These are phyloP conservation scores for Parnassius orleans DNA, from an alignment of 2,888 invertebrate genomes.

Conservation along the genomic window DNA sequence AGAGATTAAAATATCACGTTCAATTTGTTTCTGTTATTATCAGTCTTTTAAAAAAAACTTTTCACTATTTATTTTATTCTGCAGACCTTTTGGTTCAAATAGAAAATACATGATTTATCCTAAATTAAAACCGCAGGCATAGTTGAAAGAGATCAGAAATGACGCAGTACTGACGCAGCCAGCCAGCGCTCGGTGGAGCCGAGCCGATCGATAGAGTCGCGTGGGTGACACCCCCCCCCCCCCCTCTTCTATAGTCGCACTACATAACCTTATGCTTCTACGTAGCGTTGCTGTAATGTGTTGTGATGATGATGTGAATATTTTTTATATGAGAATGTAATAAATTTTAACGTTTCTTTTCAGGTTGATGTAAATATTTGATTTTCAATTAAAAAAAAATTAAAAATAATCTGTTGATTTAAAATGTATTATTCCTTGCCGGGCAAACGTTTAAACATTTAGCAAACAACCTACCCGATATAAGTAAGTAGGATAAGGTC, in stretches of 20 bases:
- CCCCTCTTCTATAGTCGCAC: conserved; percentile 40
- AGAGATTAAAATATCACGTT: no score
- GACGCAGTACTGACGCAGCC: conserved; percentile 69
- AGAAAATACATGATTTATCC: no score
- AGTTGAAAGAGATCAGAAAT: conserved; percentile 49
- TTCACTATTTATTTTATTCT: neutral
- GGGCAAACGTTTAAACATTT: no score
- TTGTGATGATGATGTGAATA: neutral
- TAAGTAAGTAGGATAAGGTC: no score
- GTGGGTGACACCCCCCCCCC: conserved; percentile 49
- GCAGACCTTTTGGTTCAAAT: no score
- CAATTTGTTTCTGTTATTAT: no score
- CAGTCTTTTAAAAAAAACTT: neutral
- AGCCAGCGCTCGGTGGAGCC: conserved; percentile 57
- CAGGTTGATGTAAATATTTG: no score
- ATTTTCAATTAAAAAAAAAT: no score
- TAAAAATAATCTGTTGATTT: no score
- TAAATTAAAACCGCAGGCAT: conserved; percentile 38
- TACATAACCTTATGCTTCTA: neutral
- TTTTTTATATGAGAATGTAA: neutral
- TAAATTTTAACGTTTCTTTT: no score
- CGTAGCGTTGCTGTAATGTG: neutral
- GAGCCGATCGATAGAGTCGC: conserved; percentile 68
- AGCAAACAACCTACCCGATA: no score
- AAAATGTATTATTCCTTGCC: no score